Percentiles rank a stretch among this genome's conserved stretches.
phyloP scores from a whole-genome alignment of 2,888 invertebrate genomes.

The Drosophila robusta region DNA sequence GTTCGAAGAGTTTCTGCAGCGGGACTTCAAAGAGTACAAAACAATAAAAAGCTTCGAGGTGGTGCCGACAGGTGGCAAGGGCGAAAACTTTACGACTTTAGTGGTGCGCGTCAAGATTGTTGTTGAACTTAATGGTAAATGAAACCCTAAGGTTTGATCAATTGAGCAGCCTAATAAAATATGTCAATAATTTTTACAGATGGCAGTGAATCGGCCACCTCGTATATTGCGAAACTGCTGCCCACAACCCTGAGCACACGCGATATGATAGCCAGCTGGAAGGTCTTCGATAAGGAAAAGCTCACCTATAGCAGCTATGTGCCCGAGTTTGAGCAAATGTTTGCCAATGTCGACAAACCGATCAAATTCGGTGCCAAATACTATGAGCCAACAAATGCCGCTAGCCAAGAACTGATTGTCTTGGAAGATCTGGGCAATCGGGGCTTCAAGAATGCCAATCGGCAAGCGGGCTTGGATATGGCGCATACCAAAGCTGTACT shows the following conservation, averaged over 20 bases:
- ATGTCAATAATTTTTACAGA: constrained; percentile 42
- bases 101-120: constrained; percentile 66
- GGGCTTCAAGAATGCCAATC: constrained; percentile 66
- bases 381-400: constrained; percentile 37
- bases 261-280: constrained; percentile 61
- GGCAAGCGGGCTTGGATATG: constrained; percentile 82
- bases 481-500: constrained; percentile 83
- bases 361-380: constrained; percentile 72
- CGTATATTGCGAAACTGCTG: constrained; percentile 72
- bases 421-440: constrained; percentile 78
- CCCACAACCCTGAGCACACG: constrained; percentile 56
- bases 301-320: constrained; percentile 73
- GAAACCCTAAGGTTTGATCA: not conserved
- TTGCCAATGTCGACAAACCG: constrained; percentile 46
- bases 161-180: not conserved
- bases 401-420: constrained; percentile 60
- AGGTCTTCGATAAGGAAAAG: constrained; percentile 81
- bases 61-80: constrained; percentile 59
- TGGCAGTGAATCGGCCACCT: constrained; percentile 39
- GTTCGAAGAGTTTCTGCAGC: constrained; percentile 64
- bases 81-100: constrained; percentile 81
- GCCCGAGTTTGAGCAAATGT: constrained; percentile 79
- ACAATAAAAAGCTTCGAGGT: constrained; percentile 59
- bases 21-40: constrained; percentile 58
- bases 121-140: constrained; percentile 65